phyloP scores from a whole-genome alignment of 2,888 invertebrate species.

The Cyaniris semiargus region DNA sequence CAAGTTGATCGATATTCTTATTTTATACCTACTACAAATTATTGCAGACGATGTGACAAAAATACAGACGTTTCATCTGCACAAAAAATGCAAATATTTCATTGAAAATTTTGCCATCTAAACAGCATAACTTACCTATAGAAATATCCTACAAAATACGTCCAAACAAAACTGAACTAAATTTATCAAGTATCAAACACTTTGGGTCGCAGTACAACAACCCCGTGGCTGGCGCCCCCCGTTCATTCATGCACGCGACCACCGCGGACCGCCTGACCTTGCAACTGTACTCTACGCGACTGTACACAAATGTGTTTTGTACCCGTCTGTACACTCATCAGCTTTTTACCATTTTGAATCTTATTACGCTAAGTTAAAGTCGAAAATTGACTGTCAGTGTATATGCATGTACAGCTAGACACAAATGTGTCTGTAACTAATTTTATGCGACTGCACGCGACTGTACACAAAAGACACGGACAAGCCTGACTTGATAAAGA shows the following conservation, averaged over 20 bases:
- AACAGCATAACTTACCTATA: no score
- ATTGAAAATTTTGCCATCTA: no score
- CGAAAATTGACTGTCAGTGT: background rate
- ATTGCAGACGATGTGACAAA: no score
- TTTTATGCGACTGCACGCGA: constrained; percentile 5
- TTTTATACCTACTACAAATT: no score
- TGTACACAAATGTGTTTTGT: constrained; percentile 34
- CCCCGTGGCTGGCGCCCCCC: constrained; percentile 45
- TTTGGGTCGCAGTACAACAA: constrained; percentile 4
- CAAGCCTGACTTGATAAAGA: background rate
- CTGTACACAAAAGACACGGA: background rate
- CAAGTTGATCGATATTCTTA: no score
- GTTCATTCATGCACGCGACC: constrained; percentile 58
- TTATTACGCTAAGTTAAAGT: background rate
- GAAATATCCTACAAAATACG: no score
- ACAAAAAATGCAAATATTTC: no score
- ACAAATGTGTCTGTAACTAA: background rate
- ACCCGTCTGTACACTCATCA: background rate
- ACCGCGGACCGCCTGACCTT: constrained; percentile 28
- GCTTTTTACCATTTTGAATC: background rate
- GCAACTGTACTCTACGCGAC: constrained; percentile 25
- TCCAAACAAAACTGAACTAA: no score
- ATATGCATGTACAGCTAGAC: background rate
- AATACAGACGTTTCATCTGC: no score
- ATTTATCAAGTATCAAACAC: background rate